Percentiles rank a stretch among this genome's conserved stretches.
Evolutionary conservation across 2,888 invertebrate species (phyloP).

Genomic region (Noctuana brunneofusca): DNA sequence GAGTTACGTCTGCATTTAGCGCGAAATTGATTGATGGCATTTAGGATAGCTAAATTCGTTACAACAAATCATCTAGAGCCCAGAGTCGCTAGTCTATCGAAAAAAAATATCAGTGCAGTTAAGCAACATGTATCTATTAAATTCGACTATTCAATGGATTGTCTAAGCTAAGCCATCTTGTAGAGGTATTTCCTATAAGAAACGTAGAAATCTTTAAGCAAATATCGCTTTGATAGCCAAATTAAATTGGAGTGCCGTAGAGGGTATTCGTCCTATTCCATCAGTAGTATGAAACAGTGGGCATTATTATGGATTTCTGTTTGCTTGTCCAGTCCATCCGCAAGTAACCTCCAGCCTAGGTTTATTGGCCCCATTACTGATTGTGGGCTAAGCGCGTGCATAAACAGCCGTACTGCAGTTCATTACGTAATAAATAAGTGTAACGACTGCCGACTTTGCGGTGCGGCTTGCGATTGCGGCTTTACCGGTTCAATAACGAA

Average conservation of each 20-base stretch:
- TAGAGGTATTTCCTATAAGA: no score
- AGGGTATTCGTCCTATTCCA: not conserved
- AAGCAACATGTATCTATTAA: not conserved
- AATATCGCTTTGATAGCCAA: no score
- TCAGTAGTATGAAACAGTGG: not conserved
- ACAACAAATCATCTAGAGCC: not conserved
- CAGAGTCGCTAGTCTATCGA: not conserved
- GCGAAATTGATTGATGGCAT: slow-evolving; percentile 29
- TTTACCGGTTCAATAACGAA: not conserved
- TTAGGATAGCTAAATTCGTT: slow-evolving; percentile 29
- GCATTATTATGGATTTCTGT: not conserved
- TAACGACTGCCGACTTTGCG: not conserved
- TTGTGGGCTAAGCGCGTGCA: slow-evolving; percentile 24
- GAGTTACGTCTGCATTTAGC: slow-evolving; percentile 15
- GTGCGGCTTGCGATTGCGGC: not conserved
- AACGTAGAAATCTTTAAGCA: no score
- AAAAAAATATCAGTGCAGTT: not conserved
- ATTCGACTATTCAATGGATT: not conserved
- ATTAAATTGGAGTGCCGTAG: no score
- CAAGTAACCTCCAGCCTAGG: slow-evolving; percentile 17
- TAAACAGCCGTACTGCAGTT: slow-evolving; percentile 14
- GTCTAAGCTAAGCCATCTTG: not conserved
- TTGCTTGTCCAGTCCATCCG: slow-evolving; percentile 6
- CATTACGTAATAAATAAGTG: slow-evolving; percentile 15
- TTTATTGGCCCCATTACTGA: slow-evolving; percentile 31